Evolutionary conservation across 2,797 vertebrate species (phyloP).

Genomic region (Apogon talboti): DNA sequence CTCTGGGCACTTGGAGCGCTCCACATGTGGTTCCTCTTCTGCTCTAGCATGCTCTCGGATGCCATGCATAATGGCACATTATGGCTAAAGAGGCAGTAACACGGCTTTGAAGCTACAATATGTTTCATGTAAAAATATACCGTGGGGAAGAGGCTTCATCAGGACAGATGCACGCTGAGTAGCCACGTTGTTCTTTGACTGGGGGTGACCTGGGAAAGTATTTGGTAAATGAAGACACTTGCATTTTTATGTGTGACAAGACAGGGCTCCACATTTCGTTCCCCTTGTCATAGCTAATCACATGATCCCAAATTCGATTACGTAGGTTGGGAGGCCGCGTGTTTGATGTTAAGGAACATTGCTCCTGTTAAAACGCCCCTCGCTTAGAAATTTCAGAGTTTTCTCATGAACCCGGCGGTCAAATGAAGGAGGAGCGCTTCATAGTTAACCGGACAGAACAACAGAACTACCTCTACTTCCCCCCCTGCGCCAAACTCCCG

Average conservation of each 20-base stretch:
- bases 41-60: slow-evolving; percentile 60
- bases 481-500: slow-evolving; percentile 10
- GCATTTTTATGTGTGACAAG: slow-evolving; percentile 10
- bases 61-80: slow-evolving; percentile 77
- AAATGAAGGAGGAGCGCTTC: slow-evolving; percentile 50
- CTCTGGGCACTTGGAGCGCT: slow-evolving; percentile 58
- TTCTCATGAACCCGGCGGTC: slow-evolving; percentile 47
- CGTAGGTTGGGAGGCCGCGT: slow-evolving; percentile 47
- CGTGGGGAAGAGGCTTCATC: slow-evolving; percentile 50
- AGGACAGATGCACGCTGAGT: slow-evolving; percentile 49
- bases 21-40: slow-evolving; percentile 79
- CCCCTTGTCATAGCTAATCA: slow-evolving; percentile 67
- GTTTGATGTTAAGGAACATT: slow-evolving; percentile 61
- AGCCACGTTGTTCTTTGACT: slow-evolving; percentile 38
- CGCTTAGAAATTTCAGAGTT: slow-evolving; percentile 13
- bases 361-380: slow-evolving; percentile 40
- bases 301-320: slow-evolving; percentile 68
- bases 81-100: slow-evolving; percentile 73
- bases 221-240: slow-evolving; percentile 26
- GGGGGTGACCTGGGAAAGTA: slow-evolving; percentile 31
- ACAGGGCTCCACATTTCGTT: slow-evolving; percentile 23
- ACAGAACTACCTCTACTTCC: slow-evolving; percentile 31
- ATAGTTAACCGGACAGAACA: slow-evolving; percentile 51
- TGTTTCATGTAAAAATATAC: slow-evolving; percentile 67
- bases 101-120: slow-evolving; percentile 72